Evolutionary conservation across 2,888 invertebrate species (phyloP).

Genomic region (Masnerella sp.): DNA sequence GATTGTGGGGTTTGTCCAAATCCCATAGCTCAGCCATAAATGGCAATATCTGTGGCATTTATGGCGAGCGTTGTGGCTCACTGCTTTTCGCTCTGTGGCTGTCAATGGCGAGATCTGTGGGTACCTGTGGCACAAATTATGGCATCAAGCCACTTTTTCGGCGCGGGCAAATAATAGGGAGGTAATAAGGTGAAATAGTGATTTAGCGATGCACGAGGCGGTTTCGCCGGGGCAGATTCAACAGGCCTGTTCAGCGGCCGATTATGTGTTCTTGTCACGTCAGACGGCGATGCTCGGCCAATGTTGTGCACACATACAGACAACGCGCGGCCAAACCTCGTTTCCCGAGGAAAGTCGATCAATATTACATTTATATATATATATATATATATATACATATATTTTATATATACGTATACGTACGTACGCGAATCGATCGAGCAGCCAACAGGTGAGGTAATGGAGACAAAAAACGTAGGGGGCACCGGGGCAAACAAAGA

Average conservation of each 20-base stretch:
- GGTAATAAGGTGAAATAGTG: constrained; percentile 16
- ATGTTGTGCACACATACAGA: constrained; percentile 1
- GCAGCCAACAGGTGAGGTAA: constrained; percentile 40
- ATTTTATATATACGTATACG: constrained; percentile 7
- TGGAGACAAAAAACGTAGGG: constrained; percentile 11
- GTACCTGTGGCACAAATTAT: too few species aligned
- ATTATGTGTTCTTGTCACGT: constrained; percentile 40
- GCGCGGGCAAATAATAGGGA: constrained; percentile 7
- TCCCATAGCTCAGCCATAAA: too few species aligned
- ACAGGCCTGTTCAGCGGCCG: constrained; percentile 24
- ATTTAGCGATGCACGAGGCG: background rate
- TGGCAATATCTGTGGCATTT: too few species aligned
- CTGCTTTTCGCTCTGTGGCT: too few species aligned
- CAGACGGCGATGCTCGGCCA: constrained; percentile 11
- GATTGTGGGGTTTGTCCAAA: too few species aligned
- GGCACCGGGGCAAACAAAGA: constrained; percentile 17
- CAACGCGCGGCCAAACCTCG: constrained; percentile 16
- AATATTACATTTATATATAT: constrained; percentile 31
- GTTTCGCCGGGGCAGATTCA: constrained; percentile 22
- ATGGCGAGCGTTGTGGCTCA: too few species aligned
- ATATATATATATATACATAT: constrained; percentile 2
- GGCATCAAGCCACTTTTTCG: too few species aligned
- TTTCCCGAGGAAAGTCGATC: constrained; percentile 33
- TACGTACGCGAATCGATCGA: constrained; percentile 19
- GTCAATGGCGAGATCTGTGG: too few species aligned